Evolutionary conservation across 2,797 vertebrate species (phyloP).

Genomic region (Tapirus indicus): DNA sequence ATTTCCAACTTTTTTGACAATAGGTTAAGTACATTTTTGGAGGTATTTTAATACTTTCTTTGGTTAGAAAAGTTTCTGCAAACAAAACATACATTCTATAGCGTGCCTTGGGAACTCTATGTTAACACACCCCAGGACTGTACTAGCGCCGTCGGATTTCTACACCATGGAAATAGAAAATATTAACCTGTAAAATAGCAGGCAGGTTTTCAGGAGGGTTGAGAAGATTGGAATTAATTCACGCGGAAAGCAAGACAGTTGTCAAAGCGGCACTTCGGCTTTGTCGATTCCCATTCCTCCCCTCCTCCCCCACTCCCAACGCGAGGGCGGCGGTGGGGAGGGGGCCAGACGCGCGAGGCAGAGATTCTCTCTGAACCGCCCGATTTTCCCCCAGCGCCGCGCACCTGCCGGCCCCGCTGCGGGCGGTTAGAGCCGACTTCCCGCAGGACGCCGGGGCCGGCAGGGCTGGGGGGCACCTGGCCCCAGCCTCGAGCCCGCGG

Average conservation of each 20-base stretch:
- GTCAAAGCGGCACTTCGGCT: not conserved
- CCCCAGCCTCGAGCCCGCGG: not conserved
- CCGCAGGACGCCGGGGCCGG: not conserved
- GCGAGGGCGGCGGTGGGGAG: not conserved
- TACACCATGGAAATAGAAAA: not conserved
- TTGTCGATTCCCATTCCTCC: not conserved
- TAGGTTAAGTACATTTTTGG: constrained; percentile 40
- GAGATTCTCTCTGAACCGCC: not conserved
- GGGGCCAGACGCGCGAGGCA: not conserved
- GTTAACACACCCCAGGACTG: not conserved
- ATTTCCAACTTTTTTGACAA: constrained; percentile 18
- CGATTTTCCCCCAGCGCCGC: not conserved
- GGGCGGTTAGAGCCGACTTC: not conserved
- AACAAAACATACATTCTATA: constrained; percentile 59
- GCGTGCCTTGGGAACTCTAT: not conserved
- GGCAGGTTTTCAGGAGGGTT: not conserved
- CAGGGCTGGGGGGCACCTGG: not conserved
- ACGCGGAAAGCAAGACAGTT: not conserved
- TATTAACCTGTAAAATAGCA: not conserved
- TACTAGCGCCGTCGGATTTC: not conserved
- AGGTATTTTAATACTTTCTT: constrained; percentile 50
- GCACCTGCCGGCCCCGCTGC: constrained; percentile 66
- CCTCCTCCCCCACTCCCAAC: not conserved
- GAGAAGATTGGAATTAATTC: not conserved
- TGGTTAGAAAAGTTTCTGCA: constrained; percentile 69